Percentiles rank a stretch among this genome's conserved stretches.
Conservation (phyloP, 2,113 vertebrate species). For the Corythornis cristatus region DNA sequence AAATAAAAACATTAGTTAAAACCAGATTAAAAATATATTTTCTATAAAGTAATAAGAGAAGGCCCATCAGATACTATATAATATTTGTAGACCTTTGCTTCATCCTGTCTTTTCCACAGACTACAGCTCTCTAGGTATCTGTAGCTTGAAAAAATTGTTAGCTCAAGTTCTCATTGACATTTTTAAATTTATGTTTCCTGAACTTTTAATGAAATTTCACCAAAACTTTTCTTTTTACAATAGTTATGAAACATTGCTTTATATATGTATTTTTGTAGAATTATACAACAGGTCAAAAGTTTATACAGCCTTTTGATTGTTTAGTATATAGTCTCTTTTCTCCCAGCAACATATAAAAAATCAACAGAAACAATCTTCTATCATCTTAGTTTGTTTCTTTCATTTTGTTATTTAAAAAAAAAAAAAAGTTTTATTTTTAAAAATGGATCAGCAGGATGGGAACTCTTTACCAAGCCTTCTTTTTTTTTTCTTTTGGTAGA, state of each 20-base stretch:
- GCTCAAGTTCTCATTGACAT: not conserved
- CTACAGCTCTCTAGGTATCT: not conserved
- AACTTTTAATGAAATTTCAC: not conserved
- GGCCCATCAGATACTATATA: accelerated
- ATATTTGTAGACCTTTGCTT: not conserved
- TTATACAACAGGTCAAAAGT: not conserved
- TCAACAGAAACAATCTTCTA: too few relatives aligned
- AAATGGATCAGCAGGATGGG: not conserved
- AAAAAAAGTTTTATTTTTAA: not conserved
- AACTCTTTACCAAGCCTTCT: not conserved
- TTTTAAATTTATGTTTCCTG: not conserved
- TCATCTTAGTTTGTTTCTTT: too few relatives aligned
- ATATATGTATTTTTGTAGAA: not conserved
- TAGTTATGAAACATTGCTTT: not conserved
- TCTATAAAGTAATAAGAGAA: not conserved
- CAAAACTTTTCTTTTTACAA: not conserved
- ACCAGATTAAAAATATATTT: not conserved
- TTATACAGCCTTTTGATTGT: not conserved
- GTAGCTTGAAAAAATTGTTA: not conserved
- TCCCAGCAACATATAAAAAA: too few relatives aligned
- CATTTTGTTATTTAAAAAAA: not conserved
- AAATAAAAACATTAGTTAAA: not conserved
- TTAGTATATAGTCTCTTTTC: not conserved
- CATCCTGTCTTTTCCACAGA: not conserved
- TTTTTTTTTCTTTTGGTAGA: not conserved